These are phyloP conservation scores for Caenorhabditis brenneri DNA, from an alignment of 1,140 invertebrate species.

Conservation along the genomic window DNA sequence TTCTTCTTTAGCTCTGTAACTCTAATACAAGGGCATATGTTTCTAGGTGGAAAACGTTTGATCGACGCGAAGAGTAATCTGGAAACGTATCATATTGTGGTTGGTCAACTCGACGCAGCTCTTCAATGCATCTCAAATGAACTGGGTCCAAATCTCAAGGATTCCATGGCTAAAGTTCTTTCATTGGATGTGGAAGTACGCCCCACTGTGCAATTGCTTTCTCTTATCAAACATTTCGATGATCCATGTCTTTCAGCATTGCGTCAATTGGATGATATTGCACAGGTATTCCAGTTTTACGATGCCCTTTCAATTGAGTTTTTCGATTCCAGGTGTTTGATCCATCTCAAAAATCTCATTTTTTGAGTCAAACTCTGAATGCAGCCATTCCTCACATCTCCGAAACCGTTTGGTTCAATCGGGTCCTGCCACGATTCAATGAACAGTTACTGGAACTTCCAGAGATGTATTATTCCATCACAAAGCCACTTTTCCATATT, in stretches of 20 bases:
- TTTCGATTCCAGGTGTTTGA: constrained; percentile 60
- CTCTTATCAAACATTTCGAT: constrained; percentile 69
- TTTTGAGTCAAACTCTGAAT: constrained; percentile 63
- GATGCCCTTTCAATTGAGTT: neutral
- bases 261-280: constrained; percentile 67
- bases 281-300: constrained; percentile 42
- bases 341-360: constrained; percentile 64
- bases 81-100: constrained; percentile 72
- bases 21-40: neutral
- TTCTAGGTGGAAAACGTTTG: constrained; percentile 70
- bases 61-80: constrained; percentile 72
- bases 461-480: constrained; percentile 62
- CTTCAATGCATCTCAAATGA: constrained; percentile 62
- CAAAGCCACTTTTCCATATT: constrained; percentile 66
- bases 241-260: constrained; percentile 65
- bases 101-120: constrained; percentile 70
- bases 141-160: constrained; percentile 63
- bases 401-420: constrained; percentile 65
- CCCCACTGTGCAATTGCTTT: constrained; percentile 64
- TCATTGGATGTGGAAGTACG: constrained; percentile 62
- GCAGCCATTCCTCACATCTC: constrained; percentile 63
- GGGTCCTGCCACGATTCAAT: constrained; percentile 66
- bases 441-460: constrained; percentile 62
- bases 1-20: neutral
- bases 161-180: constrained; percentile 63